These are phyloP conservation scores for Odontocerum albicorne DNA, from an alignment of 2,888 invertebrate genomes.

Conservation along the genomic window DNA sequence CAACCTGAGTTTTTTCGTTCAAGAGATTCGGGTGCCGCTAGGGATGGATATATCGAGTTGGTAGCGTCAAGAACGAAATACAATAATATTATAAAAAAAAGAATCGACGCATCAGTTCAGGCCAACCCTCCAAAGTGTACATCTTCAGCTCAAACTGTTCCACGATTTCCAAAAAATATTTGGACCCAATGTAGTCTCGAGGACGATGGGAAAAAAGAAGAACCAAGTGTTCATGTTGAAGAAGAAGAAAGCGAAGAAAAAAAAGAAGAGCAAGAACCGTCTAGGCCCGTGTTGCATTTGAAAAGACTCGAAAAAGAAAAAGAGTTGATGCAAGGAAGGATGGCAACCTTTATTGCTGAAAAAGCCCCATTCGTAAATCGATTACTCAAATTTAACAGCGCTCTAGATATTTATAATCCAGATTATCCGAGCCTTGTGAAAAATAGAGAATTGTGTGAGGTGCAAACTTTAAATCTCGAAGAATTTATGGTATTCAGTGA, in stretches of 20 bases:
- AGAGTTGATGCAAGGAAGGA: conserved; percentile 23
- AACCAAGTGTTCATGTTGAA: conserved; percentile 30
- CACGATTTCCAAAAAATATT: conserved; percentile 67
- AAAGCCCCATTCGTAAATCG: conserved; percentile 45
- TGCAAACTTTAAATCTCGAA: conserved; percentile 47
- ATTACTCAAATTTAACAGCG: conserved; percentile 51
- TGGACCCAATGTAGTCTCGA: conserved; percentile 65
- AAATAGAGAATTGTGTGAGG: conserved; percentile 37
- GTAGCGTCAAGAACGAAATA: conserved; percentile 59
- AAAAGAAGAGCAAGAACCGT: conserved; percentile 39
- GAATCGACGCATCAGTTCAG: conserved; percentile 62
- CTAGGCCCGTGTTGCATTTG: background rate
- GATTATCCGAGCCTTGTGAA: conserved; percentile 60
- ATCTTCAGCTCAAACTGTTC: conserved; percentile 66
- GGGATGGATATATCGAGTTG: conserved; percentile 72
- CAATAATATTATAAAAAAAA: conserved; percentile 57
- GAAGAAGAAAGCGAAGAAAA: conserved; percentile 31
- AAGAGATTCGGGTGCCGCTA: conserved; percentile 58
- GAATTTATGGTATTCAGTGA: conserved; percentile 68
- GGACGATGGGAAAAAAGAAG: conserved; percentile 38
- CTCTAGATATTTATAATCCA: conserved; percentile 63
- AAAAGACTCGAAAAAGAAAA: conserved; percentile 17
- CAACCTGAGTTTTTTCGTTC: conserved; percentile 53
- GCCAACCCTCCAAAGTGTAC: conserved; percentile 53
- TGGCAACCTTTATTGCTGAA: conserved; percentile 44